Percentiles rank a stretch among this genome's conserved stretches.
phyloP scores from a whole-genome alignment of 2,113 vertebrate genomes.

The Cichladusa arquata region DNA sequence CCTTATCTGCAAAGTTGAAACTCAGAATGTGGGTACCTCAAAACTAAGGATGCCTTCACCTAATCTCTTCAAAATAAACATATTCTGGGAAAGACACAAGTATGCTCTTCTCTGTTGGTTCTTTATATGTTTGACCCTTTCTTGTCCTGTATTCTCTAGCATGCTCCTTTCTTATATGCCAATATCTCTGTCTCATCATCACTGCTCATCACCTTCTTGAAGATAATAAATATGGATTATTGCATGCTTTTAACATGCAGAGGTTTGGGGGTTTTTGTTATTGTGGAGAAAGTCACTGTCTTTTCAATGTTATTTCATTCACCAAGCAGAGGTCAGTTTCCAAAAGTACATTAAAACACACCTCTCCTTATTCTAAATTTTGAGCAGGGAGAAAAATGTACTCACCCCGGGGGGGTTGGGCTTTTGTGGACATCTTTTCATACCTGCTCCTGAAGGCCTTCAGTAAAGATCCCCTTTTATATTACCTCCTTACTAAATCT shows the following conservation, averaged over 20 bases:
- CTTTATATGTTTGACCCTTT: neutral
- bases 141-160: neutral
- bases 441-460: neutral
- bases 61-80: neutral
- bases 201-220: neutral
- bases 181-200: neutral
- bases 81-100: neutral
- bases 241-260: neutral
- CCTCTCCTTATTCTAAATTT: neutral
- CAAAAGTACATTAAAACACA: neutral
- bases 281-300: neutral
- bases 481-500: neutral
- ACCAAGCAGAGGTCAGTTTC: neutral
- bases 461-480: neutral
- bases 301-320: neutral
- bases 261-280: neutral
- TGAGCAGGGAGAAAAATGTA: neutral
- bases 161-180: neutral
- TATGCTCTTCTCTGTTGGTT: neutral
- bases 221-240: neutral
- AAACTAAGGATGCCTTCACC: neutral
- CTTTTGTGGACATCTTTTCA: neutral
- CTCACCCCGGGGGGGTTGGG: too few species aligned
- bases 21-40: neutral
- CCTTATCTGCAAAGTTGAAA: neutral